Percentiles rank a stretch among this genome's conserved stretches.
Evolutionary conservation across 1,140 invertebrate species (phyloP).

Genomic region (Littorina saxatilis): DNA sequence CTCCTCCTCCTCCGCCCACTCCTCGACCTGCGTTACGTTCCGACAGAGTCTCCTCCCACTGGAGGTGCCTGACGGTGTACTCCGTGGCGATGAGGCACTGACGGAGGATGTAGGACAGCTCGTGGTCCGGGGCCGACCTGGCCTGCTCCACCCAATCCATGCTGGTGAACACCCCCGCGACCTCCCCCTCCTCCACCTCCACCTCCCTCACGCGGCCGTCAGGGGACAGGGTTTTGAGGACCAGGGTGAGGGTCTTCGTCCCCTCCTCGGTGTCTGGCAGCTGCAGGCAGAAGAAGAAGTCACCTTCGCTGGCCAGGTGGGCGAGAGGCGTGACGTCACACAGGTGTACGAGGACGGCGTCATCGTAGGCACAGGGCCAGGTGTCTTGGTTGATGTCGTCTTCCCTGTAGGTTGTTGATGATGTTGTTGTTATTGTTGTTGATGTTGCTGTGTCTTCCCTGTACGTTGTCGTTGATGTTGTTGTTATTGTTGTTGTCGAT

Average conservation of each 20-base stretch:
- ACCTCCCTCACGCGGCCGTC: slow-evolving; percentile 37
- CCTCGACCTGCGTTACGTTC: neutral
- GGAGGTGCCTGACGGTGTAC: slow-evolving; percentile 39
- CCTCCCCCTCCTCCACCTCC: slow-evolving; percentile 23
- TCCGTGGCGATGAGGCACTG: slow-evolving; percentile 45
- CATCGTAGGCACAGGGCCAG: slow-evolving; percentile 40
- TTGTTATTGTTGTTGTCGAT: too few species aligned
- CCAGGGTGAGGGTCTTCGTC: neutral
- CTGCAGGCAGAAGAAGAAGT: slow-evolving; percentile 43
- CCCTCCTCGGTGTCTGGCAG: neutral
- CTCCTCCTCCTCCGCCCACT: neutral
- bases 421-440: too few species aligned
- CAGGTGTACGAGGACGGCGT: slow-evolving; percentile 43
- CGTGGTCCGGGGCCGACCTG: slow-evolving; percentile 25
- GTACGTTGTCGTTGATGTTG: too few species aligned
- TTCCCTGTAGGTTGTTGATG: too few species aligned
- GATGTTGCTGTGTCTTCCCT: too few species aligned
- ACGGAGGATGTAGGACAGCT: slow-evolving; percentile 39
- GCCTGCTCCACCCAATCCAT: slow-evolving; percentile 42
- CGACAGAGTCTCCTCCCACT: slow-evolving; percentile 41
- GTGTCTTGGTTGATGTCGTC: too few species aligned
- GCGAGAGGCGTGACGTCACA: slow-evolving; percentile 9
- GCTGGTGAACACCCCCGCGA: slow-evolving; percentile 20
- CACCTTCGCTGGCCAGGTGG: slow-evolving; percentile 29
- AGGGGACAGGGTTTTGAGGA: neutral